phyloP scores from a whole-genome alignment of 2,888 invertebrate species.

The Arrhopalites spinosus region DNA sequence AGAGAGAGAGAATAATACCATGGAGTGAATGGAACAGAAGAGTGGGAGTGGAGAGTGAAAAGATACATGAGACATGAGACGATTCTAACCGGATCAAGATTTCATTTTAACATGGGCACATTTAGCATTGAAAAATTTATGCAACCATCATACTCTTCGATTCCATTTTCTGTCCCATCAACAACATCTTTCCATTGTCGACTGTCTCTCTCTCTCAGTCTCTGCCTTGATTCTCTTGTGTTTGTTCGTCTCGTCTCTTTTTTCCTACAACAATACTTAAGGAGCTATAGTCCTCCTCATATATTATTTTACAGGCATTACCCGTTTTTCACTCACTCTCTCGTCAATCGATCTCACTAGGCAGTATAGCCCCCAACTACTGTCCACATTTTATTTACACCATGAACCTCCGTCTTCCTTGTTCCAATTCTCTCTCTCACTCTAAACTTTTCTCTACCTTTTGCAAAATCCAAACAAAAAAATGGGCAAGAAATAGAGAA shows the following conservation, averaged over 20 bases:
- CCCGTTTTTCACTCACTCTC: not conserved
- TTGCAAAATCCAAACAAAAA: no score
- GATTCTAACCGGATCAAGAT: slow-evolving; percentile 39
- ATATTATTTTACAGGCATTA: slow-evolving; percentile 8
- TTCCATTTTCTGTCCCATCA: slow-evolving; percentile 36
- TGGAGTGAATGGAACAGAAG: not conserved
- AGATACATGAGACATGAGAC: slow-evolving; percentile 30
- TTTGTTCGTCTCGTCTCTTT: not conserved
- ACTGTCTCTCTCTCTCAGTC: not conserved
- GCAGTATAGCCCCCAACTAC: not conserved
- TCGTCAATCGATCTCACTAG: not conserved
- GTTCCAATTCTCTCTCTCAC: not conserved
- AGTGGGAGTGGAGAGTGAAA: slow-evolving; percentile 9
- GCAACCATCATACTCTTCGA: slow-evolving; percentile 44
- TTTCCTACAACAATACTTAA: not conserved
- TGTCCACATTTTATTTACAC: not conserved
- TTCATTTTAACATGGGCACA: slow-evolving; percentile 42
- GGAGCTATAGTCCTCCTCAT: not conserved
- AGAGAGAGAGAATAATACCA: not conserved
- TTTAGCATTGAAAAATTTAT: slow-evolving; percentile 48
- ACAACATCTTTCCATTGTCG: slow-evolving; percentile 18
- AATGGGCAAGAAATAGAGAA: no score
- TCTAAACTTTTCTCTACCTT: no score
- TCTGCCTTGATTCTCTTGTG: not conserved
- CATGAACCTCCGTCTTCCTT: not conserved